These are phyloP conservation scores for Carlito syrichta DNA, from an alignment of 2,113 vertebrate genomes.

Conservation along the genomic window DNA sequence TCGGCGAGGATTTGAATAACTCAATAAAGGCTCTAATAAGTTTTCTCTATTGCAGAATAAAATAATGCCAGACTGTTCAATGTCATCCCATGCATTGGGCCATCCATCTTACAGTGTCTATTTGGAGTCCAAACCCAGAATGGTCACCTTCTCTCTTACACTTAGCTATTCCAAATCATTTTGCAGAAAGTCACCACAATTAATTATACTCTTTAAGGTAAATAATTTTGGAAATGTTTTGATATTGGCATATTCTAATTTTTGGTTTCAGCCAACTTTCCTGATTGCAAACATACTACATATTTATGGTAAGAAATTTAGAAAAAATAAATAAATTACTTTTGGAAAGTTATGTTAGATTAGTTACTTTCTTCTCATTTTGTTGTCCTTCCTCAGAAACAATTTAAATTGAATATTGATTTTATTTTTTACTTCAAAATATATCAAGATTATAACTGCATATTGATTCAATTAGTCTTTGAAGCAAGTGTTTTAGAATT, in stretches of 20 bases:
- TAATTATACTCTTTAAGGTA: not conserved
- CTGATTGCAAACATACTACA: not conserved
- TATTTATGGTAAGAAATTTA: conserved; percentile 31
- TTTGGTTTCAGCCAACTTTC: conserved; percentile 15
- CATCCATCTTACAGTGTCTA: not conserved
- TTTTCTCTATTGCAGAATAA: conserved; percentile 42
- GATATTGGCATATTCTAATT: not conserved
- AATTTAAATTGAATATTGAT: conserved; percentile 75
- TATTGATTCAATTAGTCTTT: conserved; percentile 71
- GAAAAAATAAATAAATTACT: not conserved
- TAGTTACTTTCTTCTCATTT: conserved; percentile 36
- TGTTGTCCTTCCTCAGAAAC: conserved; percentile 47
- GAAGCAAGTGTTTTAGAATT: conserved; percentile 65
- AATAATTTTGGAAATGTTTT: conserved; percentile 12
- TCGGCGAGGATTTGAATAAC: conserved; percentile 8
- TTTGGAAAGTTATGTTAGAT: conserved; percentile 39
- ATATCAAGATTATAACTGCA: conserved; percentile 64
- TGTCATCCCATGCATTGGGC: not conserved
- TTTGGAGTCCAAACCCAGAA: not conserved
- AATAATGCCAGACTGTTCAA: not conserved
- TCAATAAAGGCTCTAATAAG: conserved; percentile 21
- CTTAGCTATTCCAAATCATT: conserved; percentile 21
- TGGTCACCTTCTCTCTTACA: not conserved
- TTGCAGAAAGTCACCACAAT: conserved; percentile 14
- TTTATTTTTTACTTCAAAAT: conserved; percentile 60